Base-by-base conservation (phyloP, 2,888 invertebrate genomes). In the Noctuana brunneofusca region DNA sequence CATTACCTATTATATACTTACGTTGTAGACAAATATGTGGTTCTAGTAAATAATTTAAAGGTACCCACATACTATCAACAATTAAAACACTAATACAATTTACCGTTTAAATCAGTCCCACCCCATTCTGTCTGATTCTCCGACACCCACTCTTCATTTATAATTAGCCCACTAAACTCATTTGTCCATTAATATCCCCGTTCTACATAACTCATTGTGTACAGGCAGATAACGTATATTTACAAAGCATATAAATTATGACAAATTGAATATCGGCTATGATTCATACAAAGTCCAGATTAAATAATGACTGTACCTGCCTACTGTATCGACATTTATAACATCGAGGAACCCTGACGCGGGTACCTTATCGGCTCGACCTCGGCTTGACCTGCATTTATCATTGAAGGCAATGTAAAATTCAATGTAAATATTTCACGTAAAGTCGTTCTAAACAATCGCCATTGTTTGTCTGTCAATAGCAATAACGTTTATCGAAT, bases 401-500 rank as follows among this genome's bases (percentile, higher is more conserved):
- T 69, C 69, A 68, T 68, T 58, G 66, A 65, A 68, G 68, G 67
- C 64, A 68, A 69, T 65, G 65, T 67, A 63, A 66, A 71, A 63
- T 50, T 63, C 56, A 50, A 41, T 52, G 63, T 56, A 63, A 63
- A 62, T 62, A 62, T 56, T 62, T 62, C 63, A 56, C 55, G 56
- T 55, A 49, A 63, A 62, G 35, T 55, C 55, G 49, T 50, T 24
- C 62, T 62, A 62, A 62, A 68, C 66, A 87, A 83, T 86, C 82
- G 81, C 78, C 74, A 79, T 74, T 84, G 83, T 87, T 86, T 76
- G 80, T 83, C 76, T 78, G 78, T 76, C 82, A 87, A 87, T 87
- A 86, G 84, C 84, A 86, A 86, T 86, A 87, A 83, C 83, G 65
- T 83, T 84, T 86, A 88, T 89, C 86, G 83, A 85, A 85, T 72